phyloP scores from a whole-genome alignment of 2,797 vertebrate species.

The Bradypus variegatus region DNA sequence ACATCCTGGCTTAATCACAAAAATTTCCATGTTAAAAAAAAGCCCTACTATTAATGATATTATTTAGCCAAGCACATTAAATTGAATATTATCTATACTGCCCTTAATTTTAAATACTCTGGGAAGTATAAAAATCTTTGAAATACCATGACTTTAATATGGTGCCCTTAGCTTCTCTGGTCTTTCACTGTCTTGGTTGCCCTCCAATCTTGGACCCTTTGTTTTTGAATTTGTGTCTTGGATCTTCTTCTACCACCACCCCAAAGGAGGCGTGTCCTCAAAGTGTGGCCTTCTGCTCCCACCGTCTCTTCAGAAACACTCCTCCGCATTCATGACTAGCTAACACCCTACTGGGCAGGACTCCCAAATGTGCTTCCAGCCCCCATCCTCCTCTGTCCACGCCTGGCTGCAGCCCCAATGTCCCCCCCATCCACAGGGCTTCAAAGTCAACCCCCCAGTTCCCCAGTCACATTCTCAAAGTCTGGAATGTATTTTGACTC shows the following conservation, averaged over 20 bases:
- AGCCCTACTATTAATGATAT: constrained; percentile 45
- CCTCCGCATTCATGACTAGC: neutral
- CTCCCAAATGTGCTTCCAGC: neutral
- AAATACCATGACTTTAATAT: too few relatives aligned
- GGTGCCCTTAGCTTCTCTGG: neutral
- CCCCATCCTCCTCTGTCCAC: neutral
- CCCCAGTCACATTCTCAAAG: neutral
- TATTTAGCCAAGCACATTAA: constrained; percentile 27
- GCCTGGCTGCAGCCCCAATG: neutral
- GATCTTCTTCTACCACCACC: neutral
- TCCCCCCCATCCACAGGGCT: neutral
- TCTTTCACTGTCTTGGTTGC: neutral
- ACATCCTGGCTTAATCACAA: constrained; percentile 38
- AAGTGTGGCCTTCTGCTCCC: neutral
- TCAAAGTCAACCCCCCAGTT: neutral
- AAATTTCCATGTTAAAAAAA: constrained; percentile 22
- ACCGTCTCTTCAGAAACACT: neutral
- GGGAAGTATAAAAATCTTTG: neutral
- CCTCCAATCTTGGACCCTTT: neutral
- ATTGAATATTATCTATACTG: neutral
- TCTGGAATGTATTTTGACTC: neutral
- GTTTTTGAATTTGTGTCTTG: neutral
- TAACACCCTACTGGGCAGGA: neutral
- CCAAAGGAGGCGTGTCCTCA: neutral
- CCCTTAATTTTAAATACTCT: neutral